phyloP scores from a whole-genome alignment of 2,888 invertebrate species.

The Ellobium chinense region DNA sequence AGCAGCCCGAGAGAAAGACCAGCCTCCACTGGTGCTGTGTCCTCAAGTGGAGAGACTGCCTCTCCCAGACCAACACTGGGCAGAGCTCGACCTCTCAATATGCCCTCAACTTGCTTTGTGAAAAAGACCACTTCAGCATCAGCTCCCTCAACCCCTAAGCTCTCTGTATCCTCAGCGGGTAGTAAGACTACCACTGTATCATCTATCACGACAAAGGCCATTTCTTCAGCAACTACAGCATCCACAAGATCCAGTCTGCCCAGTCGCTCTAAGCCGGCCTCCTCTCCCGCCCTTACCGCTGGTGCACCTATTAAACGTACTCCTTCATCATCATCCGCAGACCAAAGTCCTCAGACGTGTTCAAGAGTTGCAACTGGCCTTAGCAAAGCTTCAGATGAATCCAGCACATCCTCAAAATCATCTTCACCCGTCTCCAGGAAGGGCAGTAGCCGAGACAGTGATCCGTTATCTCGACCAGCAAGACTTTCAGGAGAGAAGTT shows the following conservation, averaged over 20 bases:
- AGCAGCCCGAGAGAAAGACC: not conserved
- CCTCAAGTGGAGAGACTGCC: not conserved
- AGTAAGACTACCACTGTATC: not conserved
- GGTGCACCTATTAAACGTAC: constrained; percentile 4
- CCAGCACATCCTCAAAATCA: not conserved
- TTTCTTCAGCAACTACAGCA: constrained; percentile 18
- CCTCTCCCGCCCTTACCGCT: not conserved
- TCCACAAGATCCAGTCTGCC: constrained; percentile 1
- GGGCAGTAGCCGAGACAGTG: constrained; percentile 14
- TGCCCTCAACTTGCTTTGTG: constrained; percentile 1
- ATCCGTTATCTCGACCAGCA: not conserved
- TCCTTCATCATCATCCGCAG: constrained; percentile 4
- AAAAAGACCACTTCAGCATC: constrained; percentile 14
- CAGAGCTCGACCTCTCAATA: not conserved
- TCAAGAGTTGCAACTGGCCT: constrained; percentile 1
- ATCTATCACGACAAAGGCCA: constrained; percentile 20
- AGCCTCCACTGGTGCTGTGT: no score
- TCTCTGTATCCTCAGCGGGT: not conserved
- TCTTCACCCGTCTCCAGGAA: constrained; percentile 4
- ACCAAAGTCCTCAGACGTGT: constrained; percentile 28
- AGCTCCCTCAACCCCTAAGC: not conserved
- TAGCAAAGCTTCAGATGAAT: constrained; percentile 8
- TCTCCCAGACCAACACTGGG: not conserved
- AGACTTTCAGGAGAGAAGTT: not conserved
- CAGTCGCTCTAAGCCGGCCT: not conserved